Evolutionary conservation across 2,113 vertebrate genomes (phyloP).

Genomic region (Campylorhamphus procurvoides): DNA sequence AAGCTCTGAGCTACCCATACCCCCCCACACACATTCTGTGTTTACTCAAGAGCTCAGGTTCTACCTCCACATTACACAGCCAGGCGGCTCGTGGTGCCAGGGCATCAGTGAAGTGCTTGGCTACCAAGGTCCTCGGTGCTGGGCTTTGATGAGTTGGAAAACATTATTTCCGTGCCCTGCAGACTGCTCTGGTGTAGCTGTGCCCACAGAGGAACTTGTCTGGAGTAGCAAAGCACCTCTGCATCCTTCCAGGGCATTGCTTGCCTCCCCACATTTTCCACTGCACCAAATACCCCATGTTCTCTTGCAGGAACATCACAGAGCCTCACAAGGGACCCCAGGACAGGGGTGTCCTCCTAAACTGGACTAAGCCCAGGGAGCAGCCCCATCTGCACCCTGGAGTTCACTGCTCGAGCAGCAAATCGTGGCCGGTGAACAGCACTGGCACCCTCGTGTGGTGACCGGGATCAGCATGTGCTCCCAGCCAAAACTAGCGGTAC

Average conservation of each 20-base stretch:
- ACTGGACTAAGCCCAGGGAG: neutral
- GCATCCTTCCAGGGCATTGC: no score
- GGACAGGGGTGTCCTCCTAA: neutral
- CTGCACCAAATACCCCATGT: accelerated
- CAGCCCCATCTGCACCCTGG: neutral
- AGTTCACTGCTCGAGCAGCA: neutral
- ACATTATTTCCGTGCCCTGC: neutral
- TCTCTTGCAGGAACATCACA: neutral
- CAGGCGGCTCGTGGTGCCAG: neutral
- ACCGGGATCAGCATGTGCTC: neutral
- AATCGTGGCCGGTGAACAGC: neutral
- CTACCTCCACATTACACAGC: neutral
- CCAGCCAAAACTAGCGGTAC: accelerated
- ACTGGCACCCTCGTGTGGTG: slow-evolving; percentile 60
- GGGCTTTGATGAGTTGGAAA: neutral
- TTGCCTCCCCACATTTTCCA: neutral
- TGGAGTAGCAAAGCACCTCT: neutral
- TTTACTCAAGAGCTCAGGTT: neutral
- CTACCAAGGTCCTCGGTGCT: neutral
- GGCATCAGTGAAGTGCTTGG: neutral
- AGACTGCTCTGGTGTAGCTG: neutral
- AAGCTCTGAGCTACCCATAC: neutral
- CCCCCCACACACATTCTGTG: neutral
- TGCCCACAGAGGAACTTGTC: no score
- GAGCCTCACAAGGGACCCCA: neutral